phyloP scores from a whole-genome alignment of 2,888 invertebrate genomes.

The Resseliella maxima region DNA sequence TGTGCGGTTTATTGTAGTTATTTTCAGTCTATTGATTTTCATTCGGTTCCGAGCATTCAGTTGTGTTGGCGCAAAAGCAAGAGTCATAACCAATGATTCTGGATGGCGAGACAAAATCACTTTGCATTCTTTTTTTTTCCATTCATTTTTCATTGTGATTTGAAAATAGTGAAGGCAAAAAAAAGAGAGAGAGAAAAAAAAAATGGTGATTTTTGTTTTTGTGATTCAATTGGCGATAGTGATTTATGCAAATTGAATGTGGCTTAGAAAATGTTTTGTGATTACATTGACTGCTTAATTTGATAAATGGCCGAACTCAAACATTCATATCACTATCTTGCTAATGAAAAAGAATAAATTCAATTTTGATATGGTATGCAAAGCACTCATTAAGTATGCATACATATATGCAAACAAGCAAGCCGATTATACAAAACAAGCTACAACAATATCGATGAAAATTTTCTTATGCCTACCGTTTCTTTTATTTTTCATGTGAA shows the following conservation, averaged over 20 bases:
- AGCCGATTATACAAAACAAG: slow-evolving; percentile 37
- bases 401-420: slow-evolving; percentile 21
- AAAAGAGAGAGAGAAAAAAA: neutral
- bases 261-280: neutral
- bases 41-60: neutral
- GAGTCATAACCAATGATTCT: neutral
- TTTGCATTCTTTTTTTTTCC: neutral
- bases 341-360: slow-evolving; percentile 15
- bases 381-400: slow-evolving; percentile 5
- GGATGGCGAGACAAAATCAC: slow-evolving; percentile 4
- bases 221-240: neutral
- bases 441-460: neutral
- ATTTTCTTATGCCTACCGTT: neutral
- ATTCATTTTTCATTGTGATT: neutral
- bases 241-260: slow-evolving; percentile 14
- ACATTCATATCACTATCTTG: slow-evolving; percentile 14
- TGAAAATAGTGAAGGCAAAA: neutral
- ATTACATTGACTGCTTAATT: slow-evolving; percentile 14
- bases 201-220: neutral
- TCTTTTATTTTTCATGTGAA: neutral
- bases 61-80: neutral
- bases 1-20: slow-evolving; percentile 51
- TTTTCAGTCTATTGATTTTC: slow-evolving; percentile 51
- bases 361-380: neutral
- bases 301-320: neutral